These are phyloP conservation scores for Parelbella ahira DNA, from an alignment of 2,888 invertebrate species.

Conservation along the genomic window DNA sequence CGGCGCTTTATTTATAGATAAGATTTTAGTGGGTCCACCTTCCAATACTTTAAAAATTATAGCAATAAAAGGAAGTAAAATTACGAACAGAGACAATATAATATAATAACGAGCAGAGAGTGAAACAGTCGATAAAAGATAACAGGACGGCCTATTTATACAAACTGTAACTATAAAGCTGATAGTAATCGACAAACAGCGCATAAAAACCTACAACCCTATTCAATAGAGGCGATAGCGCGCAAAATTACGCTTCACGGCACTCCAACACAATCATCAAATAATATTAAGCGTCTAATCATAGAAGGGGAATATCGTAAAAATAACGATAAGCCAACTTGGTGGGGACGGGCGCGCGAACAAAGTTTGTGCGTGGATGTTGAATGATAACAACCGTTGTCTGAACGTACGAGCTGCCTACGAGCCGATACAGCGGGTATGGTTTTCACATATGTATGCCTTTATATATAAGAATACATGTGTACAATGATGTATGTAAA, in stretches of 20 bases:
- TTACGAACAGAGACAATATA: too few relatives aligned
- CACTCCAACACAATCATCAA: conserved; percentile 37
- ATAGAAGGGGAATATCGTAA: conserved; percentile 43
- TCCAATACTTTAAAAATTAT: too few relatives aligned
- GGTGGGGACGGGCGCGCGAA: conserved; percentile 30
- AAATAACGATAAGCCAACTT: conserved; percentile 40
- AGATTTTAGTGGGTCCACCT: too few relatives aligned
- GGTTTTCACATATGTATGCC: too few relatives aligned
- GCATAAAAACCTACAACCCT: conserved; percentile 56
- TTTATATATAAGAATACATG: too few relatives aligned
- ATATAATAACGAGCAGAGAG: conserved; percentile 30
- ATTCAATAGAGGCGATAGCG: conserved; percentile 47
- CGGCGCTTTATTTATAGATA: too few relatives aligned
- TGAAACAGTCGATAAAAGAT: conserved; percentile 45
- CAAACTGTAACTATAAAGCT: conserved; percentile 47
- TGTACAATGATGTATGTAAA: too few relatives aligned
- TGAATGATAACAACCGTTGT: neutral
- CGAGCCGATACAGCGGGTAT: too few relatives aligned
- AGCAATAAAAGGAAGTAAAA: too few relatives aligned
- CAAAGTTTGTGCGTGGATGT: neutral
- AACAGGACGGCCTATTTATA: conserved; percentile 51
- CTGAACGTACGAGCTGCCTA: too few relatives aligned
- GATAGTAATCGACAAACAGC: conserved; percentile 51
- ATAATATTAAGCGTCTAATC: conserved; percentile 42
- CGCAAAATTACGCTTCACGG: conserved; percentile 37